phyloP scores from a whole-genome alignment of 1,140 invertebrate species.

The Pseudomyrmex concolor region DNA sequence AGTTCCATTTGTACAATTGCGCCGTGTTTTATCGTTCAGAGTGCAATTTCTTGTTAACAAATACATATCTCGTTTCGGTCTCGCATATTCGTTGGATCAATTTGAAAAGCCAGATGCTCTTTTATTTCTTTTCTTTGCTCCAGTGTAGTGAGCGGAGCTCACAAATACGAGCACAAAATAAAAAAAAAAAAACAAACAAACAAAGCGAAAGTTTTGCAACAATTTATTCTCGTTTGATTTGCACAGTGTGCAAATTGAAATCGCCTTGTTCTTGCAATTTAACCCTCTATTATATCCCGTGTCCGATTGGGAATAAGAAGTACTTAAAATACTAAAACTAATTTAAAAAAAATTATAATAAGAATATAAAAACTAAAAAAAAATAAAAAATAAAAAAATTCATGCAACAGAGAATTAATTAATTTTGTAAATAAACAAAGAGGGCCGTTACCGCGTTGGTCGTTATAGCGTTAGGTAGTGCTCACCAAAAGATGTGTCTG shows the following conservation, averaged over 20 bases:
- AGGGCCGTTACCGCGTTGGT: too few relatives aligned
- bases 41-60: constrained; percentile 29
- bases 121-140: not conserved
- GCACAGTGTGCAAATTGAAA: not conserved
- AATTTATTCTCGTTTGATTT: not conserved
- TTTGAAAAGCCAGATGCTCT: constrained; percentile 5
- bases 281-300: too few relatives aligned
- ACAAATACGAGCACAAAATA: constrained; percentile 4
- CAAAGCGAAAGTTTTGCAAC: not conserved
- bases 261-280: not conserved
- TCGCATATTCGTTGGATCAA: not conserved
- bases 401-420: too few relatives aligned
- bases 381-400: too few relatives aligned
- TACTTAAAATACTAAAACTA: too few relatives aligned
- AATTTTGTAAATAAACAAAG: too few relatives aligned
- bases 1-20: constrained; percentile 36
- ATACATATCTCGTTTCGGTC: not conserved
- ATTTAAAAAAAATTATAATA: too few relatives aligned
- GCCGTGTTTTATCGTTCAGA: constrained; percentile 1
- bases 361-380: too few relatives aligned
- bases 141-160: not conserved
- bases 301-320: too few relatives aligned
- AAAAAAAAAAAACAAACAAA: not conserved
- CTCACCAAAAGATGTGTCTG: too few relatives aligned
- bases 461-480: too few relatives aligned